These are phyloP conservation scores for Esox lucius DNA, from an alignment of 2,797 vertebrate genomes.

Conservation along the genomic window DNA sequence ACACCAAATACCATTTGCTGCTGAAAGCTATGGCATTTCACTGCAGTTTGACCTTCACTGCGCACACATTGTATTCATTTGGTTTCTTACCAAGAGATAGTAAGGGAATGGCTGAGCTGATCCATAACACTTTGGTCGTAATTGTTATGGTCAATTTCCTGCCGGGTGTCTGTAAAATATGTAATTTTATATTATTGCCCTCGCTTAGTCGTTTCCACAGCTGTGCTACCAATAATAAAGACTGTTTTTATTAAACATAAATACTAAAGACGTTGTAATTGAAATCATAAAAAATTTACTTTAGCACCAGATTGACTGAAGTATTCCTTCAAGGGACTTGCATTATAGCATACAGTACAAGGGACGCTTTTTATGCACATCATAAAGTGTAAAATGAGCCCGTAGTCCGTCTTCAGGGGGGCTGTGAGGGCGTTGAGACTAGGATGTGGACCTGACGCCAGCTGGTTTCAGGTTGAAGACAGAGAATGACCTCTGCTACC, in stretches of 20 bases:
- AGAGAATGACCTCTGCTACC: constrained; percentile 49
- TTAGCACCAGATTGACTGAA: constrained; percentile 51
- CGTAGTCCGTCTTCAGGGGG: constrained; percentile 60
- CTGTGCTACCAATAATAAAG: constrained; percentile 63
- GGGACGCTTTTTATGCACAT: constrained; percentile 55
- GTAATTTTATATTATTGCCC: constrained; percentile 61
- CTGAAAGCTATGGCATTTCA: neutral
- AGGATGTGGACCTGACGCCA: constrained; percentile 57
- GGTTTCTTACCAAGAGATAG: constrained; percentile 23
- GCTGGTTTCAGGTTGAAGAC: constrained; percentile 63
- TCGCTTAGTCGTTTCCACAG: constrained; percentile 60
- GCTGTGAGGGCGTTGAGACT: constrained; percentile 45
- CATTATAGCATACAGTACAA: constrained; percentile 33
- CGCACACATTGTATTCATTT: constrained; percentile 29
- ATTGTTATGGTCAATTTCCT: constrained; percentile 56
- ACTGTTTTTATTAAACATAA: constrained; percentile 62
- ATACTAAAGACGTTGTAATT: constrained; percentile 64
- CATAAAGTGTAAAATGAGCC: constrained; percentile 71
- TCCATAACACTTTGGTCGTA: constrained; percentile 44
- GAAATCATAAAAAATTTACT: constrained; percentile 63
- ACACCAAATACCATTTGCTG: neutral
- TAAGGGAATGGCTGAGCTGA: constrained; percentile 28
- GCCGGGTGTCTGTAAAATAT: constrained; percentile 56
- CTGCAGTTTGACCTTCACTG: constrained; percentile 25
- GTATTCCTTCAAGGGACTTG: constrained; percentile 36